A percentile compares a stretch with the other conserved stretches of the same genome.
phyloP scores from a whole-genome alignment of 2,797 vertebrate species.

The Chanos chanos region DNA sequence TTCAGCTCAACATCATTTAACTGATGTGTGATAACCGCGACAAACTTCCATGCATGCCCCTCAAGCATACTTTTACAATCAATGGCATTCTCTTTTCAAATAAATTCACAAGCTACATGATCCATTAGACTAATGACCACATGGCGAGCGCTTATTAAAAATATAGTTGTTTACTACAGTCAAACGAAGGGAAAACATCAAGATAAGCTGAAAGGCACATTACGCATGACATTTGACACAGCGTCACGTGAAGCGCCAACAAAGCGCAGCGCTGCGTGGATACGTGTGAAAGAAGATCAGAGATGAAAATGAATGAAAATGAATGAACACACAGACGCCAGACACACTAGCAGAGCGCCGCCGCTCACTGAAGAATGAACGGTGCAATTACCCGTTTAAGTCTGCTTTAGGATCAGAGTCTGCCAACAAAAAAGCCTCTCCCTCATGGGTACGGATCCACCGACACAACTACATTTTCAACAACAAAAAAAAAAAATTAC shows the following conservation, averaged over 20 bases:
- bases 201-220: background rate
- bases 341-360: background rate
- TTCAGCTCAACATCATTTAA: background rate
- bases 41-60: background rate
- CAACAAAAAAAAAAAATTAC: conserved; percentile 28
- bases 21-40: background rate
- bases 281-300: background rate
- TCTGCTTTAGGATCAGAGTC: background rate
- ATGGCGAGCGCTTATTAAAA: too few species aligned
- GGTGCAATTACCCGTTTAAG: conserved; percentile 5
- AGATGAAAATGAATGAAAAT: conserved; percentile 11
- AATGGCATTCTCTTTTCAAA: conserved; percentile 5
- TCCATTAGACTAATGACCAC: background rate
- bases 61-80: background rate
- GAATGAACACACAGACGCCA: too few species aligned
- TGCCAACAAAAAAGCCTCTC: background rate
- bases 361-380: conserved; percentile 20
- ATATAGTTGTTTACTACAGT: too few species aligned
- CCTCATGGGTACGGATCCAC: background rate
- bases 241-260: conserved; percentile 4
- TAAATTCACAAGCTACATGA: background rate
- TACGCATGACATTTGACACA: background rate
- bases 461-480: background rate
- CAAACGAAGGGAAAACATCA: too few species aligned
- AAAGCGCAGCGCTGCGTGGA: conserved; percentile 5